Evolutionary conservation across 64 coral and sea anemone genomes (phyloP), one percentile per base, ranked within the genome.

Genomic region (Astreopora myriophthalma): DNA sequence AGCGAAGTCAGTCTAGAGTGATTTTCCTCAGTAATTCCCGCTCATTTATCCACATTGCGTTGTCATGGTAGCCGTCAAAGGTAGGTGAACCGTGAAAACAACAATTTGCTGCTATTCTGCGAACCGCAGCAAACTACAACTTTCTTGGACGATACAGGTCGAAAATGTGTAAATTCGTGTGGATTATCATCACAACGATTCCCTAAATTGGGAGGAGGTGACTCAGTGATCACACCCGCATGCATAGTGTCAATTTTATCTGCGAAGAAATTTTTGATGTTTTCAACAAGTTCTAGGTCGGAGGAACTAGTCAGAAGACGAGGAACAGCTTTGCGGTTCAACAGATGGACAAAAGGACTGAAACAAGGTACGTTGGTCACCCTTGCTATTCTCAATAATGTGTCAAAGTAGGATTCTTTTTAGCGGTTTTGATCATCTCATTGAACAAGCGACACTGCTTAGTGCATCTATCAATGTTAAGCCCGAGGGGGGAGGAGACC

Each of bases 361-460:
- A 23, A 85, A 85, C 8, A 85, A 61, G 20, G 10, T 38, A 27
- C 81, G 81, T 64, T 85, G 81, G 57, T 85, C 58, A 37, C 62
- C 28, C 81, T 85, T 67, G 81, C 37, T 85, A 63, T 22, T 20
- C 58, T 63, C 58, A 63, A 63, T 63, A 63, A 63, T 63, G 58
- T 63, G 58, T 2, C 58, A 63, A 63, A 63, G 58, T 63, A 63
- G 58, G 58, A n/a, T n/a, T 62, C 1, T 62, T 14, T 62, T 20
- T 62, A 62, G 58, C 58, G 16, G 17, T 17, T 62, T 62, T 62
- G 58, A 62, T 23, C 6, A 62, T 62, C 58, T 62, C 58, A 23
- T 62, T 62, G 58, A 62, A 7, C 40, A 44, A 44, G 40, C 3
- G 0, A 11, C 40, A 44, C 40, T 44, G 40, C 11, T 44, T 11